Evolutionary conservation across 2,113 vertebrate species (phyloP), one percentile per base, ranked within the genome.

Genomic region (Nothocercus julius): DNA sequence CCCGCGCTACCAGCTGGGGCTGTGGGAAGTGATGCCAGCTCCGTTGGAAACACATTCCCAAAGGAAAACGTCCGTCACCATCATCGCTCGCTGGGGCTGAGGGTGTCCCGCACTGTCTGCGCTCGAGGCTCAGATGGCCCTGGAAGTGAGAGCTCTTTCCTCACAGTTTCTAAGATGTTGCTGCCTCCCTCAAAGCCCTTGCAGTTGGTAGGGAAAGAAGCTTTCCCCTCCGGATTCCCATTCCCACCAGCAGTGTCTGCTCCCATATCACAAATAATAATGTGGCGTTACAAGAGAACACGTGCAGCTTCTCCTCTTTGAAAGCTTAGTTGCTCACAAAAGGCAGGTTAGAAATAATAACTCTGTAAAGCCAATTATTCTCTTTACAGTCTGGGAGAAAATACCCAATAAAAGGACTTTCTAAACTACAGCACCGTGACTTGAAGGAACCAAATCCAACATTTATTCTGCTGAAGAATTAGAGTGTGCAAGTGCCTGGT

Each of bases 121-220:
- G 67, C 44, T n/a, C 32, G 45, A 51, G 63, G 4, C 5, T 9
- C 74, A 25, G 84, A 8, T 44, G 51, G 13, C 10, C 19, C 56
- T 94, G 89, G 81, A 27, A 53, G 9, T 28, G 64, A 34, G 19
- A 2, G 68, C 82, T 93, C 38, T 85, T 93, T 72, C 0, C 0
- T 90, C 80, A 51, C 59, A 22, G 64, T 32, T 75, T 4, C 67
- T 0, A 38, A 92, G 94, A 69, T 78, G 90, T 30, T 86, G 12
- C 93, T 66, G 8, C 93, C 91, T 78, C 83, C 91, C 85, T 3
- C 9, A 82, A 68, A 91, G 90, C 79, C 90, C 87, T 10, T 67
- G 38, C 4, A 2, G 56, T 81, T 94, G 89, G 76, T 7, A 13
- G 53, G 80, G 85, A 2, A 14, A 91, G 82, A 0, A 36, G 54